These are phyloP conservation scores for Oxycera nigricornis DNA, from an alignment of 2,888 invertebrate species.

Conservation along the genomic window DNA sequence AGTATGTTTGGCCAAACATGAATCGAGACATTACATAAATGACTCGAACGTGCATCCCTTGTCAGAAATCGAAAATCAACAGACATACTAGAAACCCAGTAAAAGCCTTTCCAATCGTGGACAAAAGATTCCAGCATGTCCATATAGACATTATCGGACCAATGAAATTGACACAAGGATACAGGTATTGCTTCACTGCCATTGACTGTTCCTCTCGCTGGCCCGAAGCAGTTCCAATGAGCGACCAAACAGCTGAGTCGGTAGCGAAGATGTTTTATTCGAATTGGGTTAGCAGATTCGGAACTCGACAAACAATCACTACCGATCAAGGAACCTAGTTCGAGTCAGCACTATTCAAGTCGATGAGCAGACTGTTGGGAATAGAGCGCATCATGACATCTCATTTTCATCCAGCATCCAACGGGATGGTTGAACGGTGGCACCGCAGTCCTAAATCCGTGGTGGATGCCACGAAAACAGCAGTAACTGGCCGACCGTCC, in stretches of 20 bases:
- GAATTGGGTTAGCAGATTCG: background rate
- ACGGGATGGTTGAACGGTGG: background rate
- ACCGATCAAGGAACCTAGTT: background rate
- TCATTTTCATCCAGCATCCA: background rate
- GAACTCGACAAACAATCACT: background rate
- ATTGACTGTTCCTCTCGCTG: slow-evolving; percentile 52
- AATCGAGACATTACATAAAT: background rate
- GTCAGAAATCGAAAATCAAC: background rate
- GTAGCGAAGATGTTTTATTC: background rate
- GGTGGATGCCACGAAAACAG: background rate
- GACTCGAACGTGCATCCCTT: background rate
- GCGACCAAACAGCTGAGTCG: background rate
- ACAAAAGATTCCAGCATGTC: background rate
- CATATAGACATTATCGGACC: background rate
- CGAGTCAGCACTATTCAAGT: background rate
- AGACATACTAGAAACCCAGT: background rate
- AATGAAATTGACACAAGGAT: background rate
- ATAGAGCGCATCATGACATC: background rate
- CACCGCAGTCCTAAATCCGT: background rate
- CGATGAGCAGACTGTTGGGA: background rate
- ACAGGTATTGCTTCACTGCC: background rate
- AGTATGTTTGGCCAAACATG: background rate
- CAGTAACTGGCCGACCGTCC: background rate
- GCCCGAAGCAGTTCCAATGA: slow-evolving; percentile 52
- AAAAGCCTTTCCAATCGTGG: background rate